Base-by-base conservation (phyloP, 2,113 vertebrate genomes). In the Benitochromis conjunctus region DNA sequence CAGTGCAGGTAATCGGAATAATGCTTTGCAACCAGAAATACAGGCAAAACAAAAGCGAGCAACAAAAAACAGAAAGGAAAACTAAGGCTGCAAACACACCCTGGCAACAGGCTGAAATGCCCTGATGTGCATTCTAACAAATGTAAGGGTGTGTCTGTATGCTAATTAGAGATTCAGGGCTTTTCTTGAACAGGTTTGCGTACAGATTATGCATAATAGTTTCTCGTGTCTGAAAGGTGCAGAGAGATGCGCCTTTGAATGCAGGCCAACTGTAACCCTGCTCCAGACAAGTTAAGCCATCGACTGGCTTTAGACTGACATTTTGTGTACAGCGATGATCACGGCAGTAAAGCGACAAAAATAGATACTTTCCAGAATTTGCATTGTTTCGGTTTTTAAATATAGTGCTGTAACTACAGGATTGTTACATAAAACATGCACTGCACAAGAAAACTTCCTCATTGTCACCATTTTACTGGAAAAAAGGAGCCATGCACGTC, bases 331-430 rank as follows among this genome's bases (percentile, higher is more conserved):
- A 11, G 21, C 29, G 41, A 29, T n/a, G 53, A 21, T n/a, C n/a
- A 21, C 53, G n/a, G 19, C 6, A 1, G 46, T 19, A 79, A 82
- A 77, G 66, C 58, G 16, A 43, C 38, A 66, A 57, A 82, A 64
- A 18, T 60, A 21, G 18, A 69, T 69, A 34, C 34, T 29, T 56
- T 86, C 62, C 86, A 82, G 62, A 84, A 78, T 88, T 90, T 16
- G 74, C 78, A 41, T 14, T 6, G 55, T 88, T 87, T 92, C 71
- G 14, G 16, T 86, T 82, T 86, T 56, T 77, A 46, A 57, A 38
- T 24, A 69, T 41, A 84, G 26, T 88, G 69, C 88, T 21, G 79
- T n/a, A 46, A 76, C 84, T 84, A 76, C 41, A 29, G 58, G 77
- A 78, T 85, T 1, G 51, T 51, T 62, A 78, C 5, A 1, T 19